A percentile compares a stretch with the other conserved stretches of the same genome.
Conservation (phyloP, 1,140 invertebrate species). For the Caerostris darwini region DNA sequence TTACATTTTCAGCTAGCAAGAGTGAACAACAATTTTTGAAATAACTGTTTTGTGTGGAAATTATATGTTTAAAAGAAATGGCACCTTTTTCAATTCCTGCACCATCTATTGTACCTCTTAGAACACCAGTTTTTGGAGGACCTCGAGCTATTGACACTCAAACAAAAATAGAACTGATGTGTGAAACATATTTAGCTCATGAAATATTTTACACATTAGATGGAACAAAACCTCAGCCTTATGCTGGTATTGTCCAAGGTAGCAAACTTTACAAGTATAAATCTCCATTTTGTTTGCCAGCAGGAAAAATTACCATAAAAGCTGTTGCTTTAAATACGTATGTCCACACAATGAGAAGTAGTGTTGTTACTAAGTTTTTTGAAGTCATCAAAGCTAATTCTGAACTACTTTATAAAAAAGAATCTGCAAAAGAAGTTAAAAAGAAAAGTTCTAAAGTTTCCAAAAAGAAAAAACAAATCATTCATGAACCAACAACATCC, state of each 20-base stretch:
- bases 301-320: constrained; percentile 59
- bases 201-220: constrained; percentile 70
- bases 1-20: background rate
- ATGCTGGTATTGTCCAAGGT: constrained; percentile 71
- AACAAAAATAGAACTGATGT: constrained; percentile 64
- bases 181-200: constrained; percentile 47
- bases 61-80: constrained; percentile 36
- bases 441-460: background rate
- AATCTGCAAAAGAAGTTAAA: background rate
- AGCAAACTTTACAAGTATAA: constrained; percentile 58
- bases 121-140: constrained; percentile 16
- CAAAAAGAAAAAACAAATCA: background rate
- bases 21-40: background rate
- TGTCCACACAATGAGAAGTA: constrained; percentile 50
- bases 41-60: background rate
- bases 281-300: constrained; percentile 46
- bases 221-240: constrained; percentile 74
- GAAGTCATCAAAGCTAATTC: constrained; percentile 28
- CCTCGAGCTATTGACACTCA: constrained; percentile 31
- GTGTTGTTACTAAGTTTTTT: constrained; percentile 61
- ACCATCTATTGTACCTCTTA: constrained; percentile 47
- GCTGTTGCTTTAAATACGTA: constrained; percentile 44
- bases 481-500: background rate
- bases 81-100: constrained; percentile 71
- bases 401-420: background rate